These are phyloP conservation scores for Eira barbara DNA, from an alignment of 2,113 vertebrate species.

Conservation along the genomic window DNA sequence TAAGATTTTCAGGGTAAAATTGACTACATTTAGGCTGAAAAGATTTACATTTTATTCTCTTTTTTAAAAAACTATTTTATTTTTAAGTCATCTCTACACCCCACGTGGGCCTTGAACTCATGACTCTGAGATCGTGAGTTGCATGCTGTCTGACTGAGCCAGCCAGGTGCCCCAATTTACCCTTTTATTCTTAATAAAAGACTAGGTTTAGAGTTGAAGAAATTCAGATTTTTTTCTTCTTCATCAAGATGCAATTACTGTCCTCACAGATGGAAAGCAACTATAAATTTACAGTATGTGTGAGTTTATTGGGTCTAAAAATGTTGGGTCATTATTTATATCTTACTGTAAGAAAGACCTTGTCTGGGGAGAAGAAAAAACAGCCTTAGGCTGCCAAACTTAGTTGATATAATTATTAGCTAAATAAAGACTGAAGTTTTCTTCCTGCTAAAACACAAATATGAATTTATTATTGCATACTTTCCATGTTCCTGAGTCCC, in stretches of 20 bases:
- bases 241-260: not conserved
- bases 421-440: conserved; percentile 42
- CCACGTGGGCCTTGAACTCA: not conserved
- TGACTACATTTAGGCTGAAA: not conserved
- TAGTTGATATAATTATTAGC: conserved; percentile 53
- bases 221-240: not conserved
- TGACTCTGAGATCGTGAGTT: not conserved
- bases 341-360: conserved; percentile 53
- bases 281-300: conserved; percentile 33
- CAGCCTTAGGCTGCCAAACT: conserved; percentile 52
- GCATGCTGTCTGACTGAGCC: not conserved
- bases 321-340: conserved; percentile 49
- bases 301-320: conserved; percentile 32
- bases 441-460: conserved; percentile 29
- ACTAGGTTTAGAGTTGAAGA: not conserved
- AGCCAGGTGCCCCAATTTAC: not conserved
- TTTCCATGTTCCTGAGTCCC: not conserved
- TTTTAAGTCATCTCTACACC: not conserved
- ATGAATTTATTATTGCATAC: not conserved
- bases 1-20: not conserved
- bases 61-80: not conserved
- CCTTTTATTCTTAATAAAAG: conserved; percentile 4
- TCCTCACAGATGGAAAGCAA: not conserved
- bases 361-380: conserved; percentile 53
- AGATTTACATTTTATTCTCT: not conserved